phyloP scores from a whole-genome alignment of 2,888 invertebrate species.

The Lepetodrilus schrolli region DNA sequence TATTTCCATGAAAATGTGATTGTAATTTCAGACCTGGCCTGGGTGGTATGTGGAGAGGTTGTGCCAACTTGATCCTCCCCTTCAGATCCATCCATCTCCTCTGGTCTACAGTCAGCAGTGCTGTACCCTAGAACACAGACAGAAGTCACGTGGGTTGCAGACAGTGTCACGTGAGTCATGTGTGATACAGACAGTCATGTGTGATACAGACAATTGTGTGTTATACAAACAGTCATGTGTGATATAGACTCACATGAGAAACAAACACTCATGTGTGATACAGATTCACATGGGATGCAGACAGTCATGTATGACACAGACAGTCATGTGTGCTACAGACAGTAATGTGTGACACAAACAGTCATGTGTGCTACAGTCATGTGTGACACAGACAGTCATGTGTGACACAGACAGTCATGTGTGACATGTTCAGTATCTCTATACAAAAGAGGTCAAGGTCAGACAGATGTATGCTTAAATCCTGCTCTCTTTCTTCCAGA shows the following conservation, averaged over 20 bases:
- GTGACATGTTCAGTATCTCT: too few species aligned
- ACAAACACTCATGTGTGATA: neutral
- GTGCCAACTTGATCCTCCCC: conserved; percentile 97
- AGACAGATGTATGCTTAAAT: too few species aligned
- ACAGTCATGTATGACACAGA: too few species aligned
- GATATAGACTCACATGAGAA: neutral
- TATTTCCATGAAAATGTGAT: too few species aligned
- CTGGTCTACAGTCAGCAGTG: conserved; percentile 97
- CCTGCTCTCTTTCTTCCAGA: too few species aligned
- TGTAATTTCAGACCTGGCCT: conserved; percentile 80
- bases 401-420: too few species aligned
- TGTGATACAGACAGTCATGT: neutral
- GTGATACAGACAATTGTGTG: too few species aligned
- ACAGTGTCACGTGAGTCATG: neutral
- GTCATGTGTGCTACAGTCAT: too few species aligned
- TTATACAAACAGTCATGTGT: neutral
- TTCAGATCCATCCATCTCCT: conserved; percentile 99
- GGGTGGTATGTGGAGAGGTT: conserved; percentile 97
- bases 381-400: too few species aligned
- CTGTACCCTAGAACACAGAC: conserved; percentile 83
- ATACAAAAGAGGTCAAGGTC: too few species aligned
- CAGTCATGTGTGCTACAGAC: too few species aligned
- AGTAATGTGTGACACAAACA: too few species aligned
- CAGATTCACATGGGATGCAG: neutral
- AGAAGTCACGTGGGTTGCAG: neutral